Evolutionary conservation across 2,113 vertebrate genomes (phyloP).

Genomic region (Isurus oxyrinchus): DNA sequence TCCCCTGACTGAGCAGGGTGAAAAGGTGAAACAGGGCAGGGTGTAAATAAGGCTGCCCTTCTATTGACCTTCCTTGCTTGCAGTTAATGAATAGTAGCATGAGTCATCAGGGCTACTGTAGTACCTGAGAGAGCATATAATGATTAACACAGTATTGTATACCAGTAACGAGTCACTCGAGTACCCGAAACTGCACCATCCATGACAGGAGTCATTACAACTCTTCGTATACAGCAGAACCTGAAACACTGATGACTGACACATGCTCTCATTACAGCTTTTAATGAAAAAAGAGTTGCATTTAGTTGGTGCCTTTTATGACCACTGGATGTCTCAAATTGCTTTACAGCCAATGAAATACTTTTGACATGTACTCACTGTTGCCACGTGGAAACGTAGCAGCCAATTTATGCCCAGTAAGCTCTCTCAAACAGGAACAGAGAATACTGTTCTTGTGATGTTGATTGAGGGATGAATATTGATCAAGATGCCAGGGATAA

Average conservation of each 20-base stretch:
- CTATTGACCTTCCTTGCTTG: conserved; percentile 3
- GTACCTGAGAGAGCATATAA: conserved; percentile 13
- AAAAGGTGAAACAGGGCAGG: conserved; percentile 27
- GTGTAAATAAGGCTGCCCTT: conserved; percentile 34
- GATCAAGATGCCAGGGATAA: background rate
- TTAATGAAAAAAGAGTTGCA: background rate
- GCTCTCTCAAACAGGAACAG: background rate
- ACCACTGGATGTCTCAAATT: background rate
- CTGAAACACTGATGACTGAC: background rate
- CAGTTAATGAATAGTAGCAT: conserved; percentile 29
- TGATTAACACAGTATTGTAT: conserved; percentile 1
- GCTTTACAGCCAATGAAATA: background rate
- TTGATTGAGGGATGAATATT: background rate
- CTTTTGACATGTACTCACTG: background rate
- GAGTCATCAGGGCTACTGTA: conserved; percentile 20
- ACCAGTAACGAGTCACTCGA: background rate
- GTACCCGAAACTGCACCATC: background rate
- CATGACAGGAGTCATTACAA: background rate
- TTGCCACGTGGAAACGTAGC: background rate
- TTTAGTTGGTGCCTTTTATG: background rate
- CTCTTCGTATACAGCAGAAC: background rate
- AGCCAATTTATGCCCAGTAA: background rate
- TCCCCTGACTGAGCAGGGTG: conserved; percentile 31
- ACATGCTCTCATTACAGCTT: background rate
- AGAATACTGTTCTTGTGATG: background rate